Evolutionary conservation across 2,797 vertebrate genomes (phyloP), one percentile per base, ranked within the genome.

Genomic region (Fundulus diaphanus): DNA sequence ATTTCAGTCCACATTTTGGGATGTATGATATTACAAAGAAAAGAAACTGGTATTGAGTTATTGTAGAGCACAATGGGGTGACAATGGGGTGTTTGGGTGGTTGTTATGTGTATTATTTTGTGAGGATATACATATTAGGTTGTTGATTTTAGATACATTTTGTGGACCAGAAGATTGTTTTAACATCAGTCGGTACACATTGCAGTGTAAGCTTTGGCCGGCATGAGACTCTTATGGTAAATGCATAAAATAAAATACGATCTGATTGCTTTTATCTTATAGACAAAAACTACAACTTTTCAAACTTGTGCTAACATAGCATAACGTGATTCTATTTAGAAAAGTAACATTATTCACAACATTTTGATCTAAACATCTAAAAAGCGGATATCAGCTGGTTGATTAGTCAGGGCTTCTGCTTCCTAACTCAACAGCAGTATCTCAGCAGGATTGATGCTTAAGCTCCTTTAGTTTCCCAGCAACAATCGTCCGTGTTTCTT

Each of bases 141-240:
- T 27, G 8, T 56, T 70, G 49, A 70, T 52, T 59, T 59, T 44
- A 12, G 27, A 44, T 42, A 51, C 1, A 63, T 74, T 66, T 69
- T 52, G 37, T 51, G n/a, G 4, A 54, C 3, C 13, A 13, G 31
- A 37, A 48, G 52, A 42, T 5, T 12, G 13, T 35, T 9, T 61
- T 51, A 46, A 12, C 48, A 18, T 51, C 59, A 63, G 37, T 33
- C 8, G 37, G 59, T 9, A 37, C 0, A 22, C 20, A 24, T 59
- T 18, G 6, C 18, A 37, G 12, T n/a, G 33, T 22, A 22, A 3
- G 20, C 9, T 37, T 61, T 7, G 8, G 11, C 31, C 20, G 20
- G 5, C 37, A 63, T 35, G 8, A 37, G 59, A 35, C 37, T 37
- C 59, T 65, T 40, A n/a, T 65, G 20, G 22, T 65, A 37, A 13